These are phyloP conservation scores for Agrochola circellaris DNA, from an alignment of 2,888 invertebrate genomes.

Conservation along the genomic window DNA sequence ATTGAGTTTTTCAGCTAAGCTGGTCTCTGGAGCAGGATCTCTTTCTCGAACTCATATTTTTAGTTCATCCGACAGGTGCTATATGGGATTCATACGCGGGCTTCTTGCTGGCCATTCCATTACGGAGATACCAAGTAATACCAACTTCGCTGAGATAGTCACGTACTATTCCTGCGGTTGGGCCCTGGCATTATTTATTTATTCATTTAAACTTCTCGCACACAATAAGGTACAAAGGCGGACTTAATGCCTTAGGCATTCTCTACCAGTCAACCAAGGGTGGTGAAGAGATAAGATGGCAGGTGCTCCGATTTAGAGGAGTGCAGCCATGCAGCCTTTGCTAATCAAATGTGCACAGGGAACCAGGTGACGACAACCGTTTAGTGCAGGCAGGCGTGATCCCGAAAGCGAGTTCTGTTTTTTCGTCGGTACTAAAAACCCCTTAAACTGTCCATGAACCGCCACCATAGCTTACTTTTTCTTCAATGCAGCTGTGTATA, in stretches of 20 bases:
- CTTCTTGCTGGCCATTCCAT: slow-evolving; percentile 1
- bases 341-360: not conserved
- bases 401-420: not conserved
- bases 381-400: not conserved
- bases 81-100: not conserved
- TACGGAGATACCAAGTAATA: too few species aligned
- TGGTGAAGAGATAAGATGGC: too few species aligned
- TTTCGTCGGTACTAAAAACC: not conserved
- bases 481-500: not conserved
- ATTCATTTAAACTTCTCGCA: too few species aligned
- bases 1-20: not conserved
- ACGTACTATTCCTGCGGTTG: too few species aligned
- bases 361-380: not conserved
- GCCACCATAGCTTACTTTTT: not conserved
- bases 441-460: not conserved
- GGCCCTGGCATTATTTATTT: not conserved
- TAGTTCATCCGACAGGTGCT: not conserved
- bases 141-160: not conserved
- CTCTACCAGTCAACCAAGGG: too few species aligned
- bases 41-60: not conserved
- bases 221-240: too few species aligned
- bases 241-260: too few species aligned
- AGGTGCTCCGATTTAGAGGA: too few species aligned
- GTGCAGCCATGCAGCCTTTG: not conserved
- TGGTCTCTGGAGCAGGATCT: not conserved